A percentile compares a stretch with the other conserved stretches of the same genome.
phyloP scores from a whole-genome alignment of 2,888 invertebrate species.

The Endotricha flammealis region DNA sequence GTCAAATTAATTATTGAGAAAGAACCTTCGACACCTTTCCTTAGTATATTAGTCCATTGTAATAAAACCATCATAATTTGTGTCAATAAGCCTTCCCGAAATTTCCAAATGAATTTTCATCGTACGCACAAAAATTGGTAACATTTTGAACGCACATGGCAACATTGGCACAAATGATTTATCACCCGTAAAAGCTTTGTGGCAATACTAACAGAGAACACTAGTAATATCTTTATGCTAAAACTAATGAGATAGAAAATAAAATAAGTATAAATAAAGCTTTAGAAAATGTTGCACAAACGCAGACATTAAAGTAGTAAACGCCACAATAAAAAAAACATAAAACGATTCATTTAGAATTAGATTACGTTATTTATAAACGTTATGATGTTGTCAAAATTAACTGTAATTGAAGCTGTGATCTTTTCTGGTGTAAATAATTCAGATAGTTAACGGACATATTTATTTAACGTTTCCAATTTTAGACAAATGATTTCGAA shows the following conservation, averaged over 20 bases:
- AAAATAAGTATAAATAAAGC: constrained; percentile 12
- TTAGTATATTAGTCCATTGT: constrained; percentile 16
- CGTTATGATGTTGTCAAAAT: constrained; percentile 36
- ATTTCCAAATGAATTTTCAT: constrained; percentile 15
- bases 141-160: constrained; percentile 23
- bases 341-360: constrained; percentile 1
- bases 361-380: constrained; percentile 3
- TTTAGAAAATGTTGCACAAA: constrained; percentile 16
- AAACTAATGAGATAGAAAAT: constrained; percentile 15
- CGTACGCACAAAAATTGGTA: constrained; percentile 16
- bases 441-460: not conserved
- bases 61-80: constrained; percentile 21
- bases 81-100: constrained; percentile 27
- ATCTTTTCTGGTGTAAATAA: too few relatives aligned
- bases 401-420: too few relatives aligned
- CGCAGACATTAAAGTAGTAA: constrained; percentile 4
- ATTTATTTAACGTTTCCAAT: not conserved
- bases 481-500: not conserved
- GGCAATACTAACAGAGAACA: constrained; percentile 19
- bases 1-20: constrained; percentile 41
- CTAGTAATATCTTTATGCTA: constrained; percentile 31
- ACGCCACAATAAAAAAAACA: constrained; percentile 6
- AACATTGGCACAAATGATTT: constrained; percentile 40
- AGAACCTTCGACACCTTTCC: constrained; percentile 59
- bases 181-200: constrained; percentile 29